A percentile compares a stretch with the other conserved stretches of the same genome.
phyloP scores from a whole-genome alignment of 2,113 vertebrate genomes.

The Hippolais icterina region DNA sequence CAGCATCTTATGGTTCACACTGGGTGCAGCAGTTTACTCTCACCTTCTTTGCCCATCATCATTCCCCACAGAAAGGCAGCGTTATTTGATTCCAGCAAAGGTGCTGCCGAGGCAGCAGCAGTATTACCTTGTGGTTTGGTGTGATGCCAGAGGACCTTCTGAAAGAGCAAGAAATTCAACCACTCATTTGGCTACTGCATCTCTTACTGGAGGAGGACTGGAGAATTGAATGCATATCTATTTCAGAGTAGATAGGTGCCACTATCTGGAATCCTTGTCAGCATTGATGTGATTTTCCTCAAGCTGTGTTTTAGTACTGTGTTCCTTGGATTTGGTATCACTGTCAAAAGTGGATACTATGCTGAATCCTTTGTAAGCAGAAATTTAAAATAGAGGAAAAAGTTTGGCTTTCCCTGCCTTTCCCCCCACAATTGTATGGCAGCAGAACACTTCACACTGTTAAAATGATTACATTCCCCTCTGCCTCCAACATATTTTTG shows the following conservation, averaged over 20 bases:
- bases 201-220: background rate
- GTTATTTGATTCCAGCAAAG: background rate
- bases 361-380: background rate
- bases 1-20: background rate
- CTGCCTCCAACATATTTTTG: background rate
- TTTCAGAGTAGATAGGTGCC: background rate
- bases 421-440: background rate
- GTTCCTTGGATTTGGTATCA: background rate
- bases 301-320: background rate
- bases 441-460: background rate
- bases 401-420: background rate
- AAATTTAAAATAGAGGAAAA: background rate
- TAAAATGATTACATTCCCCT: background rate
- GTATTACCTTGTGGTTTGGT: background rate
- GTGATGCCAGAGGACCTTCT: background rate
- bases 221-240: background rate
- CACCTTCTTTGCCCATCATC: background rate
- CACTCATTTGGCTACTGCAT: accelerated
- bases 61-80: background rate
- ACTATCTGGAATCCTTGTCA: background rate
- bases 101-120: background rate
- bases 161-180: background rate
- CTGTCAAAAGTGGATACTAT: background rate
- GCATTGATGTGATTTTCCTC: background rate
- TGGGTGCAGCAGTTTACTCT: background rate